Conservation (phyloP, 1,140 invertebrate genomes). For the Drosophila aff. region DNA sequence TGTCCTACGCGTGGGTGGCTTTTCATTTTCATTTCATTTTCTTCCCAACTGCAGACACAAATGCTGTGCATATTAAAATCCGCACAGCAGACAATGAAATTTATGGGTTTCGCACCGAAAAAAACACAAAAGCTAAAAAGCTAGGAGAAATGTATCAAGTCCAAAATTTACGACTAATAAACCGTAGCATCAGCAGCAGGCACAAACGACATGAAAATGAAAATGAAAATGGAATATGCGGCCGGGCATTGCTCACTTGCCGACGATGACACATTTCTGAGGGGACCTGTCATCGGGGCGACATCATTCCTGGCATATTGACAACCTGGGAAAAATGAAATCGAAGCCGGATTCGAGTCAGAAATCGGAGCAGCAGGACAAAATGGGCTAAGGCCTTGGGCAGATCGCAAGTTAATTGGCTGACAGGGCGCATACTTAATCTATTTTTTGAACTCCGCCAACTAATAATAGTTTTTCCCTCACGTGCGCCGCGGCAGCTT, state of each 20-base stretch:
- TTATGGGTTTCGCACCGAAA: slow-evolving; percentile 40
- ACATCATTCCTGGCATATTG: slow-evolving; percentile 46
- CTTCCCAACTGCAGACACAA: slow-evolving; percentile 35
- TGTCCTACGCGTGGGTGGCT: slow-evolving; percentile 24
- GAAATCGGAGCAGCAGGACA: neutral
- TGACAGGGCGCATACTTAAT: slow-evolving; percentile 33
- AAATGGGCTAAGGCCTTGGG: slow-evolving; percentile 18
- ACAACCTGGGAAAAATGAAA: slow-evolving; percentile 30
- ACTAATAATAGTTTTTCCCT: slow-evolving; percentile 41
- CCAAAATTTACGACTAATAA: slow-evolving; percentile 55
- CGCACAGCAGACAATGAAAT: slow-evolving; percentile 27
- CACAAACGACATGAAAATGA: slow-evolving; percentile 41
- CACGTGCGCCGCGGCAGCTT: slow-evolving; percentile 45
- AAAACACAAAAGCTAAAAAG: slow-evolving; percentile 8
- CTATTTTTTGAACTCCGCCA: slow-evolving; percentile 48
- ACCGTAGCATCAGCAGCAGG: slow-evolving; percentile 18
- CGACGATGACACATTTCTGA: slow-evolving; percentile 38
- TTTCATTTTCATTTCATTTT: slow-evolving; percentile 15
- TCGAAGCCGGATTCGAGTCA: neutral
- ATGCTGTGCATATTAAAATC: slow-evolving; percentile 44
- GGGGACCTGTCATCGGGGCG: slow-evolving; percentile 29
- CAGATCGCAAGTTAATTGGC: slow-evolving; percentile 43
- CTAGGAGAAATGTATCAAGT: slow-evolving; percentile 24
- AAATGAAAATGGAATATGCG: slow-evolving; percentile 47
- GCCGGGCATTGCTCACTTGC: slow-evolving; percentile 22